Percentiles rank a stretch among this genome's conserved stretches.
Conservation (phyloP, 1,140 invertebrate genomes). For the Triops longicaudatus region DNA sequence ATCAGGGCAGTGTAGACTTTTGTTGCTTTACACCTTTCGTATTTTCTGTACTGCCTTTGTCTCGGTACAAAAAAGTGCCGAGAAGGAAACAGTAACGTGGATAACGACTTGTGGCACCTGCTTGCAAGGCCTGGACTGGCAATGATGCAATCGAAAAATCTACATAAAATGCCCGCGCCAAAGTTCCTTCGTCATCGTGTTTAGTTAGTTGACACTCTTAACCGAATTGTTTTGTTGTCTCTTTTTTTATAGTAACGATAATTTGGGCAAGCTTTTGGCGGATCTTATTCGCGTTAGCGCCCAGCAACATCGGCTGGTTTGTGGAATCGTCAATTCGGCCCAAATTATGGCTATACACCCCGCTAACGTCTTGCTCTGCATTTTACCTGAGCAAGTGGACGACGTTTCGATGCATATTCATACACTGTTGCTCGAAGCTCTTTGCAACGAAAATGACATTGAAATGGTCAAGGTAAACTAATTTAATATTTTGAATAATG, state of each 20-base stretch:
- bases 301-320: not conserved
- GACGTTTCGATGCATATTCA: not conserved
- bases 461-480: not conserved
- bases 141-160: not conserved
- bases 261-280: not conserved
- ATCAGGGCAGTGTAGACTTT: not conserved
- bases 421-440: not conserved
- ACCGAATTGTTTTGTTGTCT: not conserved
- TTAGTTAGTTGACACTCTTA: not conserved
- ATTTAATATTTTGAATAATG: not conserved
- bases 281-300: not conserved
- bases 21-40: not conserved
- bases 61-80: not conserved
- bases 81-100: not conserved
- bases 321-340: not conserved
- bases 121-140: not conserved
- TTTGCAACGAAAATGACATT: conserved; percentile 1
- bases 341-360: not conserved
- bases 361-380: not conserved
- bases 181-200: not conserved
- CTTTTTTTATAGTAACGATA: not conserved
- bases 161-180: not conserved
- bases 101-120: not conserved
- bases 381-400: not conserved
- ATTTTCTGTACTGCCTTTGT: not conserved